Percentiles rank a stretch among this genome's conserved stretches.
Evolutionary conservation across 35 echinoderm and acorn worm species (phyloP).

Genomic region (Strongylocentrotus purpuratus): DNA sequence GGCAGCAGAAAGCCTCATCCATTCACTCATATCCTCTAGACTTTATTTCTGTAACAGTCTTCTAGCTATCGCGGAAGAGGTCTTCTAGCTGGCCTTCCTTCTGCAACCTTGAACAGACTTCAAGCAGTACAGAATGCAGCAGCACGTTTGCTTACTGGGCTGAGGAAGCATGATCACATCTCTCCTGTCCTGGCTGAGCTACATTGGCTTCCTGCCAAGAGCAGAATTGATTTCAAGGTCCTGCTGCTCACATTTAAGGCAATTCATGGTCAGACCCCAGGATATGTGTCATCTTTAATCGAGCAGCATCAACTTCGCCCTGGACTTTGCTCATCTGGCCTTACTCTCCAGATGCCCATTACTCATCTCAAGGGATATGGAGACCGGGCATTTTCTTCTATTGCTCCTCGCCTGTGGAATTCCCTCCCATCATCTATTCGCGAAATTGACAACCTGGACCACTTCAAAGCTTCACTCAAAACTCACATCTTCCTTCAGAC

Average conservation of each 20-base stretch:
- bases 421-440: no score
- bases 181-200: not conserved
- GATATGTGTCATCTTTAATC: not conserved
- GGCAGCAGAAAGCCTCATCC: conserved; percentile 33
- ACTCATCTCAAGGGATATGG: no score
- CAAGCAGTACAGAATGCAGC: conserved; percentile 59
- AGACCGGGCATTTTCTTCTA: no score
- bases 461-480: no score
- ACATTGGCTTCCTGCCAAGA: not conserved
- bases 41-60: conserved; percentile 67
- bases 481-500: no score
- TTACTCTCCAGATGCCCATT: no score
- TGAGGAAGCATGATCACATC: conserved; percentile 20
- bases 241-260: not conserved
- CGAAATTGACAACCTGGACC: no score
- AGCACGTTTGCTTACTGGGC: conserved; percentile 43
- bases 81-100: conserved; percentile 47
- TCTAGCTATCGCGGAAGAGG: no score
- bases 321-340: not conserved
- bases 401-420: no score
- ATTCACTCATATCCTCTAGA: conserved; percentile 49
- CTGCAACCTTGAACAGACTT: conserved; percentile 26
- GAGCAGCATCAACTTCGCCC: not conserved
- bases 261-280: not conserved
- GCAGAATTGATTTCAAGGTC: not conserved